Conservation (phyloP, 2,797 vertebrate genomes). For the Delichon dasypus region DNA sequence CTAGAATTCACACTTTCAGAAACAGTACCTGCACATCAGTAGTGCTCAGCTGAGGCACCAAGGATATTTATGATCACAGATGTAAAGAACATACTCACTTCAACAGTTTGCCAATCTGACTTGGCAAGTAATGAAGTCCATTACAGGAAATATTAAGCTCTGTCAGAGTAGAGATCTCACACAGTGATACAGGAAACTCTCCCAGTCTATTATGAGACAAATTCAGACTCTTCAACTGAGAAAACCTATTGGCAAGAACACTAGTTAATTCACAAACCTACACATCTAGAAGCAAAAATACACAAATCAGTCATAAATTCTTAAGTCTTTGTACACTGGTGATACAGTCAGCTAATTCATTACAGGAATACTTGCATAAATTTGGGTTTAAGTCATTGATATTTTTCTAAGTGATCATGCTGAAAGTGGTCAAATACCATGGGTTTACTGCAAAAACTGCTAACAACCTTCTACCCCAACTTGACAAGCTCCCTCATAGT, state of each 20-base stretch:
- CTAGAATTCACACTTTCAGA: neutral
- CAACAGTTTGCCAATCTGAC: conserved; percentile 84
- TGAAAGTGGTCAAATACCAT: neutral
- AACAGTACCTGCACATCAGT: neutral
- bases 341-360: neutral
- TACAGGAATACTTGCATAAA: neutral
- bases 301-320: neutral
- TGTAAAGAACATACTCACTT: conserved; percentile 78
- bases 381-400: neutral
- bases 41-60: neutral
- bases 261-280: neutral
- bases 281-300: neutral
- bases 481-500: neutral
- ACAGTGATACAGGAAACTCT: conserved; percentile 88
- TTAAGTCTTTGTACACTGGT: neutral
- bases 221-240: conserved; percentile 93
- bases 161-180: conserved; percentile 89
- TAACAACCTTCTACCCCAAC: neutral
- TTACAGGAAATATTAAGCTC: conserved; percentile 95
- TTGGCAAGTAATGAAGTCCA: conserved; percentile 82
- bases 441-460: neutral
- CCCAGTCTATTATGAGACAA: conserved; percentile 94
- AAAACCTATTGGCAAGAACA: conserved; percentile 82
- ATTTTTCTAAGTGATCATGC: neutral
- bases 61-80: neutral